Base-by-base conservation (phyloP, 2,113 vertebrate species). In the Rhinichthys klamathensis region DNA sequence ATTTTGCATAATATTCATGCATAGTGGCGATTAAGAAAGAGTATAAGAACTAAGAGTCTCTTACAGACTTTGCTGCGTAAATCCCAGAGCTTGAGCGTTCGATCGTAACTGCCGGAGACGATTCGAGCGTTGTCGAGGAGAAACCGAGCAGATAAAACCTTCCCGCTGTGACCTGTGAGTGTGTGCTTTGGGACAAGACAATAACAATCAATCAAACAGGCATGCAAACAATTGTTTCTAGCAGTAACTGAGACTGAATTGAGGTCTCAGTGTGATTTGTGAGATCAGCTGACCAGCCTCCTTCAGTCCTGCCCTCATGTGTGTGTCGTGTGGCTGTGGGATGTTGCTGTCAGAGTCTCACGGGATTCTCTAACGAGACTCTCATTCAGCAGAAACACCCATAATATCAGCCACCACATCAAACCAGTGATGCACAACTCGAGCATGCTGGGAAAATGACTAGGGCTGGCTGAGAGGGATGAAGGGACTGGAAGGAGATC, bases 51-150 rank as follows among this genome's bases (percentile, higher is more conserved):
- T 4, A 32, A 60, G 12, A 56, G 35, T 70, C 80, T 91, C 98
- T 94, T 96, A 99, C 98, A 99, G 93, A 99, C 98, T 98, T 99
- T 99, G 94, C 97, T 99, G 93, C 97, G 97, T 23, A 99, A 96
- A 88, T 99, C 98, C 98, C 98, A 99, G 58, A 99, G 96, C 85
- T 99, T 99, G 83, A 99, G 97, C 0, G 98, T 99, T 75, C 98
- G 94, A 93, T 99, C 98, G 0, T 99, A 98, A 86, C 97, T 99
- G 58, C 98, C 98, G 0, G 98, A 99, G 69, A 99, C 98, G n/a
- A 99, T 99, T 0, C 97, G 97, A 0, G 97, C 95, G 12, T 99
- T 98, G 93, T 99, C 98, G 93, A 99, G 89, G 76, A 99, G 90
- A 93, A 99, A 99, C 63, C 98, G 99, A 75, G 98, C 98, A 0